Percentiles rank a stretch among this genome's conserved stretches.
phyloP scores from a whole-genome alignment of 2,113 vertebrate species.

The Apteryx mantelli region DNA sequence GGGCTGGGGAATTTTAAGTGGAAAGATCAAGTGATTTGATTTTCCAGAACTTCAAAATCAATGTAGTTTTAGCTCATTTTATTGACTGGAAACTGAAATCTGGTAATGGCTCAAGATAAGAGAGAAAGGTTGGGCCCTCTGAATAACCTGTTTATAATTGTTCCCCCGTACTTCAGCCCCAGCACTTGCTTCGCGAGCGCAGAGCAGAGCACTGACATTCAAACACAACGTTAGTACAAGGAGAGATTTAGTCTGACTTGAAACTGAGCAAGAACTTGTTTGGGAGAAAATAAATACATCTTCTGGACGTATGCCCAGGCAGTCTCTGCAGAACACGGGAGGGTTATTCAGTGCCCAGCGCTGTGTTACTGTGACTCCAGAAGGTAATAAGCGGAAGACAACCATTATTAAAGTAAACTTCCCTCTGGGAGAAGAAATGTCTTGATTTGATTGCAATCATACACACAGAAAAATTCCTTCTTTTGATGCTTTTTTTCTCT shows the following conservation, averaged over 20 bases:
- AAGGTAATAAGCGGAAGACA: neutral
- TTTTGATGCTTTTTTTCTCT: neutral
- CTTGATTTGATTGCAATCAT: neutral
- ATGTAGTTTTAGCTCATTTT: constrained; percentile 27
- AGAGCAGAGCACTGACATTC: neutral
- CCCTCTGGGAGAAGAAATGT: neutral
- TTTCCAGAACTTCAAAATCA: constrained; percentile 42
- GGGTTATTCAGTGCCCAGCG: neutral
- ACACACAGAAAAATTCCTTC: neutral
- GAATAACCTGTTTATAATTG: neutral
- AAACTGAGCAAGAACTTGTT: neutral
- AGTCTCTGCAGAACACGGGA: neutral
- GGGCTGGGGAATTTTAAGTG: constrained; percentile 7
- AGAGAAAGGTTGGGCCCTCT: neutral
- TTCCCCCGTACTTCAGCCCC: neutral
- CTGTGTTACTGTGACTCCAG: neutral
- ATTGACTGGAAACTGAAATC: constrained; percentile 55
- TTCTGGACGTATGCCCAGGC: neutral
- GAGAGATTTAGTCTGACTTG: neutral
- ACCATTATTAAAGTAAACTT: neutral
- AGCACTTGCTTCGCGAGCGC: neutral
- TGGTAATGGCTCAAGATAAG: constrained; percentile 15
- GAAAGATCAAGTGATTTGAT: constrained; percentile 45
- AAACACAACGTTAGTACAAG: neutral
- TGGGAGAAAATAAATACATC: neutral